Base-by-base conservation (phyloP, 2,888 invertebrate species). In the Antheraea assamensis region DNA sequence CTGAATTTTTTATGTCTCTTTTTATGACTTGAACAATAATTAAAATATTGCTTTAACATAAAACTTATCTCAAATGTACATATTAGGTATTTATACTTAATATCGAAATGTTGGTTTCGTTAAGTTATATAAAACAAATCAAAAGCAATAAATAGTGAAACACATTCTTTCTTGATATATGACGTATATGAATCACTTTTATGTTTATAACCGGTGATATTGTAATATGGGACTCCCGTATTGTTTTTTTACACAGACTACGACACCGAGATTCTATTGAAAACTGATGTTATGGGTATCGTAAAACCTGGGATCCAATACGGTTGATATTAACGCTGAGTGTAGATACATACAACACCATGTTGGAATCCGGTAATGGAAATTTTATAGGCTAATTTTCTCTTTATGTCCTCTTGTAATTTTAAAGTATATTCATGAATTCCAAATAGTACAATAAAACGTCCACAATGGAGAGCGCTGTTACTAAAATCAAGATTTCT, bases 331-430 rank as follows among this genome's bases (percentile, higher is more conserved):
- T 89, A 88, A 81, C 86, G 70, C 68, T 31, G 74, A 75, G 76
- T 76, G 83, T 83, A 83, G 42, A 13, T 80, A 58, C 58, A 83
- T 80, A 81, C 80, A 81, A 84, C 83, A 82, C 79, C 76, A 77
- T 82, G 82, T 84, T 80, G 77, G 80, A 81, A 84, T 84, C 81
- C 73, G 79, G 81, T 85, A 85, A 87, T 88, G 85, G 84, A 84
- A 81, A 85, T 89, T 90, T 90, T 89, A 91, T 89, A 81, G 87
- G 76, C 77, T 82, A 84, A 85, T 90, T 87, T 88, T 86, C 85
- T 85, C 79, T 78, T 86, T 85, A 85, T 86, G 80, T 79, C 66
- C 31, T 30, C 72, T 74, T 71, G 68, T 77, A 58, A 52, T 74
- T 74, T 49, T 73, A 77, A 74, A 74, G 71, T 73, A 71, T 47